phyloP scores from a whole-genome alignment of 64 coral and sea anemone species.

The Dendronephthya gigantea region DNA sequence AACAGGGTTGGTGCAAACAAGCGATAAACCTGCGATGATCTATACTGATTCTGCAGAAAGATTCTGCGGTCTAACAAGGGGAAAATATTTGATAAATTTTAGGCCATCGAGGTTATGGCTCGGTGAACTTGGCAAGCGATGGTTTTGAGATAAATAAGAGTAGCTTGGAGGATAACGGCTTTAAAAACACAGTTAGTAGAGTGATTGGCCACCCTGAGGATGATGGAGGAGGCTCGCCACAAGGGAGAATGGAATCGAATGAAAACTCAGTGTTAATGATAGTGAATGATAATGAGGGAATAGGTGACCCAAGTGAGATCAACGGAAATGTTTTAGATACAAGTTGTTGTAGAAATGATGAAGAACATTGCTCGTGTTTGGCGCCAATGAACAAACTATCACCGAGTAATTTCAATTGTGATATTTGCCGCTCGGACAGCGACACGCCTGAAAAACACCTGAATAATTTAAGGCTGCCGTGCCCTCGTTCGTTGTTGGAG shows the following conservation, averaged over 20 bases:
- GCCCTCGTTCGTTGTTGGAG: neutral
- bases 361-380: neutral
- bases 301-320: neutral
- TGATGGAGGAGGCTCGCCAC: neutral
- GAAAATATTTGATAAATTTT: neutral
- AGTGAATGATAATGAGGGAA: neutral
- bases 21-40: too few relatives aligned
- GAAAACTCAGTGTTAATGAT: neutral
- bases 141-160: neutral
- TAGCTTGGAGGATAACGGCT: too few relatives aligned
- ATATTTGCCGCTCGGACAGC: neutral
- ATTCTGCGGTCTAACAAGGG: too few relatives aligned
- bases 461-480: neutral
- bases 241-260: neutral
- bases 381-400: neutral
- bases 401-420: neutral
- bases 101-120: constrained; percentile 11
- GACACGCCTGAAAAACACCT: neutral
- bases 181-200: neutral
- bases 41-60: neutral
- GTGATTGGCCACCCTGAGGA: neutral
- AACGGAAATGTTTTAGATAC: neutral
- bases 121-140: neutral
- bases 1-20: too few relatives aligned
- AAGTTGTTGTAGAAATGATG: neutral